Base-by-base conservation (phyloP, 1,140 invertebrate species). In the Amyelois transitella region DNA sequence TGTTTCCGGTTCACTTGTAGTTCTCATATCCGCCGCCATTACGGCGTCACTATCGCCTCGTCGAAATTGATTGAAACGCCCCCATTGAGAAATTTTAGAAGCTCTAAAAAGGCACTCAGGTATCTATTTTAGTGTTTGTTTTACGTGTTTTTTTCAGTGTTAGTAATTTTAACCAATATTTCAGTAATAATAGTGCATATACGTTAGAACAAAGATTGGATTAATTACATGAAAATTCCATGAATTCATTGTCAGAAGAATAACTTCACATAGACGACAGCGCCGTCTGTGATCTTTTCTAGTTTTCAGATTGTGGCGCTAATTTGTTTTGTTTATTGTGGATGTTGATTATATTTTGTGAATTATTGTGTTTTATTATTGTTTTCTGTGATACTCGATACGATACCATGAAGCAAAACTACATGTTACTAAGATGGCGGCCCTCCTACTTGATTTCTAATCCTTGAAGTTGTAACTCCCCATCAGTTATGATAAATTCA, bases 61-160 rank as follows among this genome's bases (percentile, higher is more conserved):
- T 62, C 53, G 61, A 60, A 72, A 77, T 77, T 82, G 81, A 85
- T 81, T 71, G 70, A 67, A 78, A 85, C 81, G 81, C 81, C 81
- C 80, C 81, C 80, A 69, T 77, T 80, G 77, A 71, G 75, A 77
- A 78, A 78, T 74, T 69, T 72, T 63, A 61, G 79, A 81, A 79
- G 66, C 69, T 79, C 53, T 14, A 53, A 66, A 52, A 58, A 56
- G 51, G 32, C 22, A 54, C 45, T 53, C 64, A 75, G 72, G 69
- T 77, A 79, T 14, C 54, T 38, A 67, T 66, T 68, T 38, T 52
- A 47, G 21, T 51, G 22, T 14, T 43, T 19, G 43, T 51, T 51
- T 17, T 25, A 53, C 32, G 56, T 62, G 55, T 58, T 22, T 51
- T 44, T 38, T 52, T 52, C 32, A 38, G 48, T 58, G 55, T 56